Evolutionary conservation across 2,797 vertebrate species (phyloP).

Genomic region (Salarias fasciatus): DNA sequence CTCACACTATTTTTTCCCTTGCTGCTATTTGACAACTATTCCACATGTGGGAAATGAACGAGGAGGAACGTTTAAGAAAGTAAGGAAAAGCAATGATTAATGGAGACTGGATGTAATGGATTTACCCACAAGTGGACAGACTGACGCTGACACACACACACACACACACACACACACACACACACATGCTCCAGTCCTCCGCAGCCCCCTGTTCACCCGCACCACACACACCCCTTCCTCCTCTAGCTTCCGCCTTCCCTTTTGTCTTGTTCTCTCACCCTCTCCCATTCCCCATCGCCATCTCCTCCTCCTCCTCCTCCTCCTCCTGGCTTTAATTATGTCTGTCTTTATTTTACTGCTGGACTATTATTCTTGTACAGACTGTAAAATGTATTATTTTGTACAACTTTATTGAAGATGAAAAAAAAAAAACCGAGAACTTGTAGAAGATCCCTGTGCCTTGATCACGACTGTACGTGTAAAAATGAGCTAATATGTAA

Average conservation of each 20-base stretch:
- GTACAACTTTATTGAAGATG: conserved; percentile 97
- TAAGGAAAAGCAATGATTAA: conserved; percentile 33
- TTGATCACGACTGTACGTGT: conserved; percentile 96
- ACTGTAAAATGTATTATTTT: conserved; percentile 99
- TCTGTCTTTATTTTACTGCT: conserved; percentile 91
- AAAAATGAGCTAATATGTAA: conserved; percentile 91
- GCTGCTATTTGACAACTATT: conserved; percentile 86
- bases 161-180: conserved; percentile 7
- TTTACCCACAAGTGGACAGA: conserved; percentile 43
- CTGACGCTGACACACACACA: conserved; percentile 10
- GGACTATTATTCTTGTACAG: conserved; percentile 98
- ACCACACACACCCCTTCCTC: conserved; percentile 4
- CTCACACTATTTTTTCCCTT: conserved; percentile 26
- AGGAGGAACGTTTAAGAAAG: conserved; percentile 76
- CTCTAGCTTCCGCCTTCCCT: conserved; percentile 1
- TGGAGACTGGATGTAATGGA: conserved; percentile 46
- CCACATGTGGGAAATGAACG: conserved; percentile 84
- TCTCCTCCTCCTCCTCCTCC: neutral
- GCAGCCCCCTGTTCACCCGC: conserved; percentile 10
- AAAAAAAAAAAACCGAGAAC: conserved; percentile 76
- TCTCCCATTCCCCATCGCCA: conserved; percentile 8
- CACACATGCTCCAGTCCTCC: conserved; percentile 13
- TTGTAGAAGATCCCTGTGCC: conserved; percentile 97
- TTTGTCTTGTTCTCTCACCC: conserved; percentile 44
- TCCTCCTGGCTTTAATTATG: conserved; percentile 69